Conservation (phyloP, 2,888 invertebrate genomes). For the Leptopterna dolabrata region DNA sequence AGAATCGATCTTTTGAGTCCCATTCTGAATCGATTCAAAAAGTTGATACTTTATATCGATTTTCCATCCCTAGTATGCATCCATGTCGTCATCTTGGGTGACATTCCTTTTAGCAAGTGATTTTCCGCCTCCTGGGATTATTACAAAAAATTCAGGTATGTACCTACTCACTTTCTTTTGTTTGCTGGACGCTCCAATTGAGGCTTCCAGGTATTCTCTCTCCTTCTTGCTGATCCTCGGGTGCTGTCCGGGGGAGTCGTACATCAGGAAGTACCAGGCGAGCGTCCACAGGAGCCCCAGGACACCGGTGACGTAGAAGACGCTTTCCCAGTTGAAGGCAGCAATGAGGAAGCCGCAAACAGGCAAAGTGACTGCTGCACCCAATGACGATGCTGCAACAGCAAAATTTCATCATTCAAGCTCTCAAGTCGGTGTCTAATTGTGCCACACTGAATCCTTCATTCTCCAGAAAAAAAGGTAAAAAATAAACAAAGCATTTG, state of each 20-base stretch:
- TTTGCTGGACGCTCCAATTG: conserved; percentile 71
- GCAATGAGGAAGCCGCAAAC: conserved; percentile 85
- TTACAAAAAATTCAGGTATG: no score
- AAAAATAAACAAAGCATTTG: no score
- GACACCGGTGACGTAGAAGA: conserved; percentile 87
- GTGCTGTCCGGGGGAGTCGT: conserved; percentile 84
- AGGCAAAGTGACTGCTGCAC: conserved; percentile 91
- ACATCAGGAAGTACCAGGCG: conserved; percentile 83
- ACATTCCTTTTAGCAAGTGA: no score
- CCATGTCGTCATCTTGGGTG: no score
- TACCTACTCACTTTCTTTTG: conserved; percentile 61
- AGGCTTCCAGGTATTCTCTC: conserved; percentile 77
- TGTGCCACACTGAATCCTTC: no score
- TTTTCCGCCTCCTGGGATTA: no score
- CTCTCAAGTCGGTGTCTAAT: no score
- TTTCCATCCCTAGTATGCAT: no score
- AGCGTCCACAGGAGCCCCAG: conserved; percentile 84
- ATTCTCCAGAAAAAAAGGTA: no score
- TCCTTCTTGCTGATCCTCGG: conserved; percentile 83
- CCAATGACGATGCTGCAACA: conserved; percentile 83
- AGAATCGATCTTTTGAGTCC: no score
- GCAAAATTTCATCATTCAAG: neutral
- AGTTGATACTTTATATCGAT: no score
- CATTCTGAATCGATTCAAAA: no score
- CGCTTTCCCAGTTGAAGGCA: conserved; percentile 86